Base-by-base conservation (phyloP, 1,140 invertebrate species). In the Philotrypesis tridentata region DNA sequence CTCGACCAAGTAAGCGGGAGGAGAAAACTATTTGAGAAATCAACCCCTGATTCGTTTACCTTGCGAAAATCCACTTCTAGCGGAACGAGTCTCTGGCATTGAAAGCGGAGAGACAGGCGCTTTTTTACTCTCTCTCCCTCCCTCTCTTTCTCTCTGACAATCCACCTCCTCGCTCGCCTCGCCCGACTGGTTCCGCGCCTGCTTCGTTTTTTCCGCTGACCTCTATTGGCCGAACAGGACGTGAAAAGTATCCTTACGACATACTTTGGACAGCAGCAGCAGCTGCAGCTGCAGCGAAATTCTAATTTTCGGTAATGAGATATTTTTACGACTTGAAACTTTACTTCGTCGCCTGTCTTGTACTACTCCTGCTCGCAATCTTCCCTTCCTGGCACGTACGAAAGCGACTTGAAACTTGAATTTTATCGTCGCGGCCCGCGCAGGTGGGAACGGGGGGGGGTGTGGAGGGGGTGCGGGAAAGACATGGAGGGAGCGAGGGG, bases 41-140 rank as follows among this genome's bases (percentile, higher is more conserved):
- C 86, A 87, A 87, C 85, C 81, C 73, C 82, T 88, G 86, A 88
- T 88, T 88, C 87, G 87, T 88, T 88, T 88, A 86, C 82, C 83
- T 55, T 79, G 71, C 37, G 84, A 82, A 85, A 86, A 87, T 85
- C 75, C 75, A 86, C 84, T 76, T 83, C 81, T 63, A 77, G 72
- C 74, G 61, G 70, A 68, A 71, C 65, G 82, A 85, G 83, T 73
- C 81, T 78, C 77, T 74, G 65, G 84, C 85, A 87, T 86, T 85
- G 85, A 85, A 86, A 87, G 83, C 82, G 71, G 61, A 63, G 31
- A 68, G 43, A 70, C n/a, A 40, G 31, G 5, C 8, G 21, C 11
- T 77, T 77, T 75, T 37, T 74, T 74, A 8, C 48, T 11, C 2
- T 29, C 40, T 74, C 23, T 75, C 60, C 37, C 21, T 21, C 40